Evolutionary conservation across 2,888 invertebrate species (phyloP).

Genomic region (Mechanitis mazaeus): DNA sequence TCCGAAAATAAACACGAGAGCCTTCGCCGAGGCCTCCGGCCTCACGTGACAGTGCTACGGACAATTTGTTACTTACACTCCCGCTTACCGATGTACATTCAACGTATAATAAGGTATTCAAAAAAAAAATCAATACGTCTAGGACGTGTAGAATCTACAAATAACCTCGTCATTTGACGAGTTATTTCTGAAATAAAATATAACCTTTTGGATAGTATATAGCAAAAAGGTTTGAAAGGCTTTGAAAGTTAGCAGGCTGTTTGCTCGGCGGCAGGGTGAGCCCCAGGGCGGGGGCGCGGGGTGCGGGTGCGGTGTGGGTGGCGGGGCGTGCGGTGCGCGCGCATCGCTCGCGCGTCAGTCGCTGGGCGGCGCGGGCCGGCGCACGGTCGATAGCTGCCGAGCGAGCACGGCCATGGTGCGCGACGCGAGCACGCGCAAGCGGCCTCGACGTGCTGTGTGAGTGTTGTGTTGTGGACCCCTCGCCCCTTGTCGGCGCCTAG

Average conservation of each 20-base stretch:
- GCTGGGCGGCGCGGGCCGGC: slow-evolving; percentile 53
- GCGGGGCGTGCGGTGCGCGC: slow-evolving; percentile 52
- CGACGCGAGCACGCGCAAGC: slow-evolving; percentile 60
- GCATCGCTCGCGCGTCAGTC: slow-evolving; percentile 57
- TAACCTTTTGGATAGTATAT: slow-evolving; percentile 9
- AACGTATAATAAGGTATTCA: neutral
- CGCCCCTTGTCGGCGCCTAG: slow-evolving; percentile 34
- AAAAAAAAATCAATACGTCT: no score
- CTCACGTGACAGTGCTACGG: slow-evolving; percentile 25
- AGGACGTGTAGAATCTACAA: no score
- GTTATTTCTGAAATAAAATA: no score
- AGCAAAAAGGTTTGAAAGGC: slow-evolving; percentile 19
- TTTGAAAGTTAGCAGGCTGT: slow-evolving; percentile 32
- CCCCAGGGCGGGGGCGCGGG: slow-evolving; percentile 31
- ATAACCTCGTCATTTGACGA: no score
- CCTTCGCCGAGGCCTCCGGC: slow-evolving; percentile 22
- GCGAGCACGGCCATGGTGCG: slow-evolving; percentile 59
- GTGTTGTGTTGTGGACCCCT: slow-evolving; percentile 46
- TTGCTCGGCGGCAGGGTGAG: slow-evolving; percentile 32
- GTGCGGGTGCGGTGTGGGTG: slow-evolving; percentile 28
- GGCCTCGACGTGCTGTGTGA: slow-evolving; percentile 52
- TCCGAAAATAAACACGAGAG: slow-evolving; percentile 66
- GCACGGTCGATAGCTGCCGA: slow-evolving; percentile 68
- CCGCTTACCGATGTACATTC: neutral
- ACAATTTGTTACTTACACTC: slow-evolving; percentile 6